Evolutionary conservation across 2,888 invertebrate species (phyloP).

Genomic region (Stegana nigrithorax): DNA sequence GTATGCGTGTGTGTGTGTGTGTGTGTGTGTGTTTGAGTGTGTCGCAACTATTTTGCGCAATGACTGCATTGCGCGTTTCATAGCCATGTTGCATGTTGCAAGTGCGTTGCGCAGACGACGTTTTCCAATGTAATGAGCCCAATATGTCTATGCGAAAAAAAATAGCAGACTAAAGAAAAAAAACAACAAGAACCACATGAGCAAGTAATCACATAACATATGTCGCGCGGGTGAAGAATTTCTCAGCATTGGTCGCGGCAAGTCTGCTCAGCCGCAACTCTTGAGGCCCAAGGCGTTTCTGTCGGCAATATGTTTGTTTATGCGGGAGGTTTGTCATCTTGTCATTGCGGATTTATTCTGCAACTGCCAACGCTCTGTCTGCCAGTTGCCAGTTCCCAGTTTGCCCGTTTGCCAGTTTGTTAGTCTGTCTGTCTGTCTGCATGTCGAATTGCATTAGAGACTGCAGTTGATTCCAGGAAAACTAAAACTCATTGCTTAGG

Average conservation of each 20-base stretch:
- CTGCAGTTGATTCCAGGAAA: conserved; percentile 27
- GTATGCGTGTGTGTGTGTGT: too few relatives aligned
- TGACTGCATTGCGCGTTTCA: conserved; percentile 26
- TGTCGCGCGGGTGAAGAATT: conserved; percentile 16
- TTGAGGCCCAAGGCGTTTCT: neutral
- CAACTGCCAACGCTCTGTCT: conserved; percentile 38
- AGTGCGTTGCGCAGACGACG: conserved; percentile 34
- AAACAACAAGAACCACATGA: too few relatives aligned
- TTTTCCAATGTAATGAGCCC: conserved; percentile 56
- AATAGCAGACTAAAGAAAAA: too few relatives aligned
- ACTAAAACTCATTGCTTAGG: too few relatives aligned
- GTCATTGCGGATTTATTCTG: conserved; percentile 24
- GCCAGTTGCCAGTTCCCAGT: neutral
- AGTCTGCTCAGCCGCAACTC: neutral
- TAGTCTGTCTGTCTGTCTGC: conserved; percentile 41
- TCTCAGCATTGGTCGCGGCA: conserved; percentile 13
- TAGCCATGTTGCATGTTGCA: conserved; percentile 16
- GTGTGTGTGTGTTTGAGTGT: too few relatives aligned
- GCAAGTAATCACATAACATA: too few relatives aligned
- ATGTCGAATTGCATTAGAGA: conserved; percentile 51
- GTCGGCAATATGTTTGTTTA: neutral
- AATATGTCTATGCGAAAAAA: conserved; percentile 49
- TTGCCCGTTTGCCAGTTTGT: conserved; percentile 41
- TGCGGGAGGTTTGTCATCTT: conserved; percentile 25
- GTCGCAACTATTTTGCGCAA: conserved; percentile 44